A percentile compares a stretch with the other conserved stretches of the same genome.
Conservation (phyloP, 2,888 invertebrate genomes). For the Teleiodes luculella region DNA sequence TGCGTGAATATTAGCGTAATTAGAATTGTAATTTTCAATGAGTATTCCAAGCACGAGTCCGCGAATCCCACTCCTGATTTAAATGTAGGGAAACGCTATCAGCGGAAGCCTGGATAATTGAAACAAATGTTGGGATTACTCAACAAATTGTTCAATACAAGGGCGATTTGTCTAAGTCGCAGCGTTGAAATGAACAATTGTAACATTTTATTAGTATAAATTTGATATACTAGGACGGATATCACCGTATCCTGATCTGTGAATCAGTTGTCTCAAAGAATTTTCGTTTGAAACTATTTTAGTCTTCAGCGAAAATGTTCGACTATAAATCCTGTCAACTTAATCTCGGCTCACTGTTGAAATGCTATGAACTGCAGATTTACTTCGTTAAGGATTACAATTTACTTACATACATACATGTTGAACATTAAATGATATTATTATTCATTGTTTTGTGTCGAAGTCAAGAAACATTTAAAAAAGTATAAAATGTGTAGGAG, state of each 20-base stretch:
- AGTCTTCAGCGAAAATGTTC: conserved; percentile 25
- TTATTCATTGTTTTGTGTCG: no score
- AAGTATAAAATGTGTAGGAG: no score
- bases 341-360: conserved; percentile 29
- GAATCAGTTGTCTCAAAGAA: conserved; percentile 1
- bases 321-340: conserved; percentile 48
- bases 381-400: conserved; percentile 25
- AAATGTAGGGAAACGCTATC: conserved; percentile 56
- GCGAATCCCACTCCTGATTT: conserved; percentile 45
- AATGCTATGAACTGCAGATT: conserved; percentile 34
- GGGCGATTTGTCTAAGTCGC: conserved; percentile 72
- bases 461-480: not conserved
- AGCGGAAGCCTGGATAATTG: conserved; percentile 71
- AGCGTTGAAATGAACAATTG: conserved; percentile 55
- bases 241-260: conserved; percentile 6
- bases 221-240: conserved; percentile 28
- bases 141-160: conserved; percentile 77
- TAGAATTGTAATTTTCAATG: conserved; percentile 43
- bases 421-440: not conserved
- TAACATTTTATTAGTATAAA: conserved; percentile 54
- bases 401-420: not conserved
- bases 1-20: conserved; percentile 45
- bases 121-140: conserved; percentile 76
- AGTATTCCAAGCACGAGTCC: conserved; percentile 58
- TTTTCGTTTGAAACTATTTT: conserved; percentile 10